phyloP scores from a whole-genome alignment of 2,888 invertebrate genomes.

The Pantelozetes paolii region DNA sequence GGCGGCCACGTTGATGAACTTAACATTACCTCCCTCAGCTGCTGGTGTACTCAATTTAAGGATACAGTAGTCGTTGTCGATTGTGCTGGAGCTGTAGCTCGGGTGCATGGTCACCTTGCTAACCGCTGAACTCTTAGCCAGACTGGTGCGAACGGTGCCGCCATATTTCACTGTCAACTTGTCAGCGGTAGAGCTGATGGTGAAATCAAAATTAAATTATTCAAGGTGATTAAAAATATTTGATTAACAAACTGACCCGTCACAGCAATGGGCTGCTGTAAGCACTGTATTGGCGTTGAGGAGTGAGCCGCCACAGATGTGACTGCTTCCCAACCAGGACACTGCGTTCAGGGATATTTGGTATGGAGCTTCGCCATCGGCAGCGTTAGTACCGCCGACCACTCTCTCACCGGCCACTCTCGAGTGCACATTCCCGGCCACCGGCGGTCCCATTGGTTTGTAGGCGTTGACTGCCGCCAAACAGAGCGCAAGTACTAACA shows the following conservation, averaged over 20 bases:
- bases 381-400: not conserved
- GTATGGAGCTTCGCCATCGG: not conserved
- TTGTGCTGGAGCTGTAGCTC: conserved; percentile 2
- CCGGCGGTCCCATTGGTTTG: not conserved
- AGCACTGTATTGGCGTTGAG: not conserved
- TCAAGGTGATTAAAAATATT: not conserved
- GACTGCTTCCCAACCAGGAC: not conserved
- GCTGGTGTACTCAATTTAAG: not conserved
- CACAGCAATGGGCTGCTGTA: conserved; percentile 40
- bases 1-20: not conserved
- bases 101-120: conserved; percentile 4
- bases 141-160: not conserved
- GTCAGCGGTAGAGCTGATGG: not conserved
- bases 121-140: not conserved
- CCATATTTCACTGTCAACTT: not conserved
- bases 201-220: not conserved
- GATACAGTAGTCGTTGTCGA: conserved; percentile 21
- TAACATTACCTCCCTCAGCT: not conserved
- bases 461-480: not conserved
- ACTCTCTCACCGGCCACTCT: not conserved
- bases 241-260: not conserved
- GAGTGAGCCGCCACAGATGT: conserved; percentile 34
- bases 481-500: not conserved
- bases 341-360: not conserved
- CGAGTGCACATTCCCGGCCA: not conserved